Base-by-base conservation (phyloP, 2,888 invertebrate species). In the Volucella inanis region DNA sequence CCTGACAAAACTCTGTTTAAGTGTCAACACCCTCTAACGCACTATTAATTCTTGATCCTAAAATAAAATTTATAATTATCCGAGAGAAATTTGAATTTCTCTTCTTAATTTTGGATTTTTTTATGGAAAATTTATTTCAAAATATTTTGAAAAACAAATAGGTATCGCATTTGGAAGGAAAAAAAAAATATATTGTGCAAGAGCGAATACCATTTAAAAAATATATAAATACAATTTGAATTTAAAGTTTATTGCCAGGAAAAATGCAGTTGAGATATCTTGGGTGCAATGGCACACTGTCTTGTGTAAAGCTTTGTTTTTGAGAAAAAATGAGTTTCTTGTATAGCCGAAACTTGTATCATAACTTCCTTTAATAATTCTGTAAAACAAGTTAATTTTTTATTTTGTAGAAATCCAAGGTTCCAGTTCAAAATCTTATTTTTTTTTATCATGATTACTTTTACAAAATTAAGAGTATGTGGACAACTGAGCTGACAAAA, bases 21-120 rank as follows among this genome's bases (percentile, higher is more conserved):
- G 12, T 59, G 43, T 43, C 43, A 59, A 43, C 59, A 43, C 2
- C 43, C 41, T 8, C 43, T 43, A 11, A 59, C n/a, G 18, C 12
- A 12, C 41, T 43, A 15, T 43, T 15, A 22, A n/a, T 8, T 52
- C 52, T 31, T 31, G 22, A 11, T 52, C 52, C 22, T 22, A 52
- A 52, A 52, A 41, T 59, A 59, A 43, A 59, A 18, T 59, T 59
- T 43, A 59, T 59, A 18, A 43, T 9, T 57, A 3, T 14, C 8
- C 11, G n/a, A 11, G 15, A 57, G 11, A 41, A 41, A 22, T 15
- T 41, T 15, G 41, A 10, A 41, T 57, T 15, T 39, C 15, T 14
- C 4, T 31, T 31, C 31, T 31, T 31, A 31, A 31, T 31, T 31
- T 31, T 31, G 6, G 31, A 6, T 31, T 6, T 31, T 31, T 31